Base-by-base conservation (phyloP, 2,113 vertebrate species). In the Elephas maximus region DNA sequence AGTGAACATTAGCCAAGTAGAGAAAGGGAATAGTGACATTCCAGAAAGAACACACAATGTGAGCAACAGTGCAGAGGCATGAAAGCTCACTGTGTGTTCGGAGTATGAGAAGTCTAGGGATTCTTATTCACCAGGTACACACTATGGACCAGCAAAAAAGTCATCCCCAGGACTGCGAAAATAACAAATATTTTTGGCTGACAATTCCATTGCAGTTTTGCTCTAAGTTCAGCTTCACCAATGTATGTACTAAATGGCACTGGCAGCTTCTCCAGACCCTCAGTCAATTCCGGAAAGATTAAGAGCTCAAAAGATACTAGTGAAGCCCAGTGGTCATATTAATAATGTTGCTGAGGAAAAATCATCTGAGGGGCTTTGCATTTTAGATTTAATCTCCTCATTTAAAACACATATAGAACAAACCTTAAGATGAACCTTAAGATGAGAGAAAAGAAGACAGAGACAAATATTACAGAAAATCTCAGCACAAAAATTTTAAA, bases 321-420 rank as follows among this genome's bases (percentile, higher is more conserved):
- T 51, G 76, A 89, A 28, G 28, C 12, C 20, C 4, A 45, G 5
- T 17, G 45, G 28, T 94, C 82, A 57, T 51, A 65, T 30, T 51
- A 45, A 94, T 77, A 85, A 80, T 53, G 96, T 78, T 93, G 44
- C 69, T 94, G 57, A 94, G 73, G 9, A 79, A 83, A n/a, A 28
- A 69, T 83, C 65, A 92, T 69, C 73, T 48, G 5, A 77, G 33
- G 15, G 51, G 37, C 48, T 44, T 63, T 78, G n/a, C n/a, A 84
- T 88, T 93, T 80, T 78, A 88, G 41, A 92, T 79, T 45, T 28
- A 71, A 57, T 51, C 11, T 88, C 83, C 76, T 77, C 88, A 62
- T 73, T 53, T 37, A 95, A 92, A 92, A 57, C 7, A 84, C 2
- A 74, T 30, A 65, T 51, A 60, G 44, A 84, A 88, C 17, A 95